These are phyloP conservation scores for Nothoprocta pentlandii DNA, from an alignment of 2,113 vertebrate genomes.

Conservation along the genomic window DNA sequence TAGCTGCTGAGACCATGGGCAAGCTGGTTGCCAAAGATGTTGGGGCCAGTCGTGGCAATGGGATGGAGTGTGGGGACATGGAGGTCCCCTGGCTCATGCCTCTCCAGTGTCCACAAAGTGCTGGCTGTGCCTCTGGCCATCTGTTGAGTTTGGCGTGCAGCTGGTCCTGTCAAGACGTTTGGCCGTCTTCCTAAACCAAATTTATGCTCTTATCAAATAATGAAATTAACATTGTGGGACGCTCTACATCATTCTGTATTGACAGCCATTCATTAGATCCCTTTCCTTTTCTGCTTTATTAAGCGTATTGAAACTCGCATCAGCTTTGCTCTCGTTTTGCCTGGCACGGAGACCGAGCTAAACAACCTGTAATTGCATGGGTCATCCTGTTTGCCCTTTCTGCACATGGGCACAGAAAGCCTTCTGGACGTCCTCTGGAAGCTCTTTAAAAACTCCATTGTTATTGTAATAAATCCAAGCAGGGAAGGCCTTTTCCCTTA, in stretches of 20 bases:
- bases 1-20: not conserved
- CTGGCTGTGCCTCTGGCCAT: not conserved
- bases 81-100: not conserved
- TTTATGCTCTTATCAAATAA: constrained; percentile 17
- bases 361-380: not conserved
- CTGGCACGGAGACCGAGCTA: not conserved
- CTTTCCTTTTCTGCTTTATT: not conserved
- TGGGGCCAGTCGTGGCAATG: not conserved
- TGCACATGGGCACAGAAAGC: not conserved
- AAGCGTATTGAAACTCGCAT: not conserved
- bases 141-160: not conserved
- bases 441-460: not conserved
- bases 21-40: not conserved
- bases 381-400: not conserved
- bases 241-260: not conserved
- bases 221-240: not conserved
- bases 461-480: not conserved
- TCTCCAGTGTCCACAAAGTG: rapidly evolving
- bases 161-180: not conserved
- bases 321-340: not conserved
- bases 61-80: not conserved
- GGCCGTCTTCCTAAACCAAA: not conserved
- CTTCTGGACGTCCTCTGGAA: not conserved
- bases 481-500: not conserved
- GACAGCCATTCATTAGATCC: not conserved